phyloP scores from a whole-genome alignment of 2,113 vertebrate genomes.

The Aviceda subcristata region DNA sequence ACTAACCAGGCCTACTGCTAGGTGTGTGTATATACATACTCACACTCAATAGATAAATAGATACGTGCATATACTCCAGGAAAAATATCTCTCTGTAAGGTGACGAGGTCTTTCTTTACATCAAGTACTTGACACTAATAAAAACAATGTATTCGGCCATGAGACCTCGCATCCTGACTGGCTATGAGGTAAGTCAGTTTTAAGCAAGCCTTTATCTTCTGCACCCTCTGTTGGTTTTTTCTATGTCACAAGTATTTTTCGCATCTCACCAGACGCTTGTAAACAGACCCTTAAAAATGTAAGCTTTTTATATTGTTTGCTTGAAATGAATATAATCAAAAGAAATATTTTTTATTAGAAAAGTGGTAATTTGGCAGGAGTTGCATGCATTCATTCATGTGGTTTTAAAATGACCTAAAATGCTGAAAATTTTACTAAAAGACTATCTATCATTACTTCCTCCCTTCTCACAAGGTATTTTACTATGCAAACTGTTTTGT shows the following conservation, averaged over 20 bases:
- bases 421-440: not conserved
- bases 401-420: not conserved
- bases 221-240: not conserved
- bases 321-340: not conserved
- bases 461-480: not conserved
- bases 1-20: slow-evolving; percentile 57
- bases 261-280: not conserved
- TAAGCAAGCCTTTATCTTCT: not conserved
- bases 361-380: not conserved
- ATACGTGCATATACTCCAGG: not conserved
- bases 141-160: slow-evolving; percentile 17
- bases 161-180: not conserved
- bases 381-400: not conserved
- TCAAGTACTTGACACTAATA: slow-evolving; percentile 59
- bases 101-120: slow-evolving; percentile 44
- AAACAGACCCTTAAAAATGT: not conserved
- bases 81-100: slow-evolving; percentile 41
- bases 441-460: not conserved
- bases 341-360: no score
- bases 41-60: slow-evolving; percentile 57
- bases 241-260: not conserved
- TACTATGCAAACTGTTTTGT: not conserved
- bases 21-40: slow-evolving; percentile 58
- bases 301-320: not conserved
- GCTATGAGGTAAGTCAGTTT: not conserved